Evolutionary conservation across 2,888 invertebrate genomes (phyloP), one percentile per base, ranked within the genome.

Genomic region (Clepsis dumicolana): DNA sequence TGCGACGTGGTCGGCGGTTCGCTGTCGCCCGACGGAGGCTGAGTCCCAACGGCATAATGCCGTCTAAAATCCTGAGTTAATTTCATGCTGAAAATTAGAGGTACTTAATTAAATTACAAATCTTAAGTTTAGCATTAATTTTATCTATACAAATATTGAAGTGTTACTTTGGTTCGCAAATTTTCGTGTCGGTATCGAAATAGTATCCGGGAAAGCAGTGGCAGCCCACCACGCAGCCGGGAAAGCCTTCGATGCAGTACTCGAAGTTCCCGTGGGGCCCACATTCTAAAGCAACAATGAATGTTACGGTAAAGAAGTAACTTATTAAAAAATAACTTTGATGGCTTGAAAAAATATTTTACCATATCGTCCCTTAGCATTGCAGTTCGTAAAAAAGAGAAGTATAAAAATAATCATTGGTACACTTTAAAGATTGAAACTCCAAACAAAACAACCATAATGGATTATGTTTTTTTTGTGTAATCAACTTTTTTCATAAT

Each of bases 151-250:
- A 2, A n/a, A 53, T 54, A 16, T 54, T 32, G 8, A 8, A 41
- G 21, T 8, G 68, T 72, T 86, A 93, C 93, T 89, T 93, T 4
- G 87, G 85, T 80, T 93, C 93, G 73, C 93, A 93, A 80, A 92
- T 88, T 83, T 93, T 93, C 1, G 87, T 80, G 44, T 89, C 89
- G 0, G 91, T 91, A 59, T 93, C 93, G 67, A 93, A 93, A 73
- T 90, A 93, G 73, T 87, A 92, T 64, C 93, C 93, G 0, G 93
- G 93, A 62, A 92, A 89, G 69, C 93, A 93, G 72, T 93, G 90
- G 71, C 93, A 93, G 27, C 93, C 93, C 25, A 92, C 73, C n/a
- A 93, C 83, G 75, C 93, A 93, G n/a, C 88, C 91, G 1, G 89
- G 87, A 59, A 86, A 78, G 38, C 82, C 88, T 60, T 92, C 90